phyloP scores from a whole-genome alignment of 1,140 invertebrate species.

The Zaprionus capensis region DNA sequence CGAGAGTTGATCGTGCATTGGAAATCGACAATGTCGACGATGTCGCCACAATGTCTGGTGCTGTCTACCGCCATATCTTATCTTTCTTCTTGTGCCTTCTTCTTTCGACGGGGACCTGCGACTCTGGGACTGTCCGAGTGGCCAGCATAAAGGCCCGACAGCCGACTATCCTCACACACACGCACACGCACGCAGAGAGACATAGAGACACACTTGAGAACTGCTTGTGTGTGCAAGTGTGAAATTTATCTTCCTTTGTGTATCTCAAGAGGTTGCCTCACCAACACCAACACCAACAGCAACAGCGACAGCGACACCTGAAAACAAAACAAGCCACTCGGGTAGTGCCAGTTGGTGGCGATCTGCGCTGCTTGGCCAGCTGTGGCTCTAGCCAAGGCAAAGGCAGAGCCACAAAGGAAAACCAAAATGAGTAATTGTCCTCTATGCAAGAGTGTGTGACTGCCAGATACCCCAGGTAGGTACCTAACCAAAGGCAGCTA shows the following conservation, averaged over 20 bases:
- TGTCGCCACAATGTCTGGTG: slow-evolving; percentile 80
- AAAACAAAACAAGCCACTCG: slow-evolving; percentile 51
- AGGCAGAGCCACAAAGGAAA: slow-evolving; percentile 41
- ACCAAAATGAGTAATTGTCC: slow-evolving; percentile 48
- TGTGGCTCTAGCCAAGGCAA: slow-evolving; percentile 42
- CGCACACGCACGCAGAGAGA: background rate
- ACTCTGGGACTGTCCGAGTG: slow-evolving; percentile 39
- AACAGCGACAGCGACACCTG: slow-evolving; percentile 23
- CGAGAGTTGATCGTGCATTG: slow-evolving; percentile 26
- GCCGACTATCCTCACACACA: slow-evolving; percentile 49
- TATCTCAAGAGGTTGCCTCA: slow-evolving; percentile 79
- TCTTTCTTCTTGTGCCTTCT: slow-evolving; percentile 55
- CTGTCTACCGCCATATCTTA: slow-evolving; percentile 77
- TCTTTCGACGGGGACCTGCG: slow-evolving; percentile 19
- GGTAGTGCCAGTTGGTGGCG: slow-evolving; percentile 19
- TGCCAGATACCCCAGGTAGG: background rate
- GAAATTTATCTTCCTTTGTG: slow-evolving; percentile 82
- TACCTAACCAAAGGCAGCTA: no score
- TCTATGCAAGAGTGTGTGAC: background rate
- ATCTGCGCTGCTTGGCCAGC: slow-evolving; percentile 34
- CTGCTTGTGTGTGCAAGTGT: slow-evolving; percentile 57
- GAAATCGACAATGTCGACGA: slow-evolving; percentile 65
- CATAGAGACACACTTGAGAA: background rate
- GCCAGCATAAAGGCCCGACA: slow-evolving; percentile 37
- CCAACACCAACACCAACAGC: slow-evolving; percentile 32